phyloP scores from a whole-genome alignment of 2,113 vertebrate genomes.

The Pimephales promelas region DNA sequence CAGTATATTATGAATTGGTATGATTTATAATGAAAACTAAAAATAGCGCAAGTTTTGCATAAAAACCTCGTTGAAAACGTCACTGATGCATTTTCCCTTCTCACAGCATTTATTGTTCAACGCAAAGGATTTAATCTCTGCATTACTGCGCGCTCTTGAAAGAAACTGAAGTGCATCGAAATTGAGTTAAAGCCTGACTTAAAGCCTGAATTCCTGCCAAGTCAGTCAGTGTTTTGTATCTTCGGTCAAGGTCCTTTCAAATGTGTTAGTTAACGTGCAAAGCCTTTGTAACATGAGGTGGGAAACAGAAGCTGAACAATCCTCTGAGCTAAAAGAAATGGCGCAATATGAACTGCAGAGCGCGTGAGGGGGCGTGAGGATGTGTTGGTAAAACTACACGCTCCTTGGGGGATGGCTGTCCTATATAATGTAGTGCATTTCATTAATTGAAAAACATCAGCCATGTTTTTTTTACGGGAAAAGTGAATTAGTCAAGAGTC shows the following conservation, averaged over 20 bases:
- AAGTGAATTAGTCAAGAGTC: conserved; percentile 36
- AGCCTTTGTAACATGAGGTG: conserved; percentile 28
- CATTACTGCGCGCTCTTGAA: conserved; percentile 15
- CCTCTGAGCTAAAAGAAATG: conserved; percentile 45
- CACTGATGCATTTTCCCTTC: background rate
- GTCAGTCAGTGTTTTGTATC: conserved; percentile 1
- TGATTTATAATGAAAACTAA: conserved; percentile 50
- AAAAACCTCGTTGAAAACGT: background rate
- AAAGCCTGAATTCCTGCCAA: conserved; percentile 15
- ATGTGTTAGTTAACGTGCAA: conserved; percentile 34
- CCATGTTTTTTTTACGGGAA: conserved; percentile 31
- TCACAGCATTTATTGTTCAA: background rate
- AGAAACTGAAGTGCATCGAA: conserved; percentile 38
- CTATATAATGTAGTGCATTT: conserved; percentile 42
- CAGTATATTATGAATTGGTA: conserved; percentile 46
- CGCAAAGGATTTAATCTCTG: background rate
- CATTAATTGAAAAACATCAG: conserved; percentile 44
- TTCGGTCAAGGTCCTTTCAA: conserved; percentile 22
- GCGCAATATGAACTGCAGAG: conserved; percentile 58
- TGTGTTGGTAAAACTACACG: conserved; percentile 32
- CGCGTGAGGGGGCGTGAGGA: conserved; percentile 46
- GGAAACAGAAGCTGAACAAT: conserved; percentile 16
- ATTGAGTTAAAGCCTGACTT: conserved; percentile 9
- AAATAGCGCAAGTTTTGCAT: conserved; percentile 3
- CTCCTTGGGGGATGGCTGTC: conserved; percentile 35